Percentiles rank a stretch among this genome's conserved stretches.
Conservation (phyloP, 2,797 vertebrate species). For the Cetoscarus ocellatus region DNA sequence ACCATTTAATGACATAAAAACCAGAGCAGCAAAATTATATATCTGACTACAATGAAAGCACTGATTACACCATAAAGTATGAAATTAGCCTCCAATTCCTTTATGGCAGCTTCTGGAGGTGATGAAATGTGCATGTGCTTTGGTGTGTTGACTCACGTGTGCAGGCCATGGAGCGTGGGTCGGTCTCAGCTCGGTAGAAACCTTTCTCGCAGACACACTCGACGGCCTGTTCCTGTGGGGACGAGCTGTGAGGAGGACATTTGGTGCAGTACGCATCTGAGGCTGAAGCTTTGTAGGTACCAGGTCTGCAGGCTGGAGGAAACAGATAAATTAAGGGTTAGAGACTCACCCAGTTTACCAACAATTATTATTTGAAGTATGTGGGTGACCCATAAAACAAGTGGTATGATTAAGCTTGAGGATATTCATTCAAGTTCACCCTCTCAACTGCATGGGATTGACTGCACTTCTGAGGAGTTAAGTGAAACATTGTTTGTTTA, state of each 20-base stretch:
- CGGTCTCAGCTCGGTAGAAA: constrained; percentile 84
- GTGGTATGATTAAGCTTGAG: no score
- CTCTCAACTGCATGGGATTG: no score
- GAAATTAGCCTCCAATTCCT: constrained; percentile 7
- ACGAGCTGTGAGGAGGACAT: constrained; percentile 88
- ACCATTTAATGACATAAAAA: constrained; percentile 14
- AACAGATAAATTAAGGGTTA: constrained; percentile 18
- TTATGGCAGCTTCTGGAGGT: not conserved
- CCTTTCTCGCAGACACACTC: constrained; percentile 87
- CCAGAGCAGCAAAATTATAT: constrained; percentile 10
- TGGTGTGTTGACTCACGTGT: constrained; percentile 82
- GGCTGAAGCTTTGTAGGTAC: constrained; percentile 87
- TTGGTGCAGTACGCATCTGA: constrained; percentile 88
- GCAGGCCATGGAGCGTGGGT: constrained; percentile 87
- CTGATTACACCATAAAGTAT: constrained; percentile 1
- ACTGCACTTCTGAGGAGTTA: no score
- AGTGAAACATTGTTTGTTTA: no score
- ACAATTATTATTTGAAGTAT: not conserved
- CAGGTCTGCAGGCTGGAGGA: constrained; percentile 82
- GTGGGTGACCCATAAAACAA: no score
- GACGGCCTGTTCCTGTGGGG: constrained; percentile 81
- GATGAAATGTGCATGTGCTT: constrained; percentile 1
- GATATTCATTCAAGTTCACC: no score
- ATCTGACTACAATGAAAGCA: constrained; percentile 5
- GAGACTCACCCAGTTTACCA: not conserved